phyloP scores from a whole-genome alignment of 2,888 invertebrate species.

The Stegophylla sp. region DNA sequence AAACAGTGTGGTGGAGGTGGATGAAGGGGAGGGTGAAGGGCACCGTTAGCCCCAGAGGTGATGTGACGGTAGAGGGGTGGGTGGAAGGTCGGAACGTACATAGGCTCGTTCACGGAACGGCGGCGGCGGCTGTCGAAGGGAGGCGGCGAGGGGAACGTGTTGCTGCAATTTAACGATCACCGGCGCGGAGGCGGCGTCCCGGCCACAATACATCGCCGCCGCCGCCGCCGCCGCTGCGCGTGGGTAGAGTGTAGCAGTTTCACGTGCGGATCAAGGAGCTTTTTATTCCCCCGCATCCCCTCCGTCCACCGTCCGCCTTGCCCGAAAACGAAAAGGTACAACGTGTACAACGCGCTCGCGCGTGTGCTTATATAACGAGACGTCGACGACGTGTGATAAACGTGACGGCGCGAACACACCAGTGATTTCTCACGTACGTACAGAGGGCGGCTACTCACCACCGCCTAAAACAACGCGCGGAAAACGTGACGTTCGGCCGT shows the following conservation, averaged over 20 bases:
- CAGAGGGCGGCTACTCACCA: too few species aligned
- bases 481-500: neutral
- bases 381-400: too few species aligned
- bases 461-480: too few species aligned
- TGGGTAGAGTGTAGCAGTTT: too few species aligned
- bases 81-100: neutral
- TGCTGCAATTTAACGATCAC: constrained; percentile 54
- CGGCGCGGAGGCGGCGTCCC: constrained; percentile 23
- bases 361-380: too few species aligned
- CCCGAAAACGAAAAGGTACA: too few species aligned
- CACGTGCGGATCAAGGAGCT: neutral
- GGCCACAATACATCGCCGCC: constrained; percentile 18
- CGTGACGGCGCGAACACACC: too few species aligned
- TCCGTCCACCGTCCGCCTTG: neutral
- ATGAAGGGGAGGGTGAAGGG: neutral
- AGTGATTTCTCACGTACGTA: neutral
- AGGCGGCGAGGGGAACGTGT: constrained; percentile 22
- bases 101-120: too few species aligned
- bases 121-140: neutral
- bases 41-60: too few species aligned
- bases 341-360: too few species aligned
- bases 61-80: neutral
- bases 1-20: constrained; percentile 1
- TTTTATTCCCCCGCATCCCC: neutral
- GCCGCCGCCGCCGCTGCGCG: neutral